Evolutionary conservation across 2,113 vertebrate genomes (phyloP), one percentile per base, ranked within the genome.

Genomic region (Dasyornis broadbenti): DNA sequence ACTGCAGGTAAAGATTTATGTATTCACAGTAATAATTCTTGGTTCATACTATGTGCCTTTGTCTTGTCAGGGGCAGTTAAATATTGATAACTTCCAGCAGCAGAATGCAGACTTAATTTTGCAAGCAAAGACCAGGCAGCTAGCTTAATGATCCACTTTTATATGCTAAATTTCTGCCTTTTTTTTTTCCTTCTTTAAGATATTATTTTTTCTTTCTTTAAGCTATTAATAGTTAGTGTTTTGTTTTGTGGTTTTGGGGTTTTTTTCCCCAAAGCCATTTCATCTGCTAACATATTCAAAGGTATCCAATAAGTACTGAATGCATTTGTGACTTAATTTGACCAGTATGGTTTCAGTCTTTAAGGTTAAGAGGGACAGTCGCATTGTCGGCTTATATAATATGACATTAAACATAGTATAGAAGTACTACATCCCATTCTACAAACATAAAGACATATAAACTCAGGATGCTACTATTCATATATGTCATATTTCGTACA

Each of bases 71-170:
- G 83, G 93, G 82, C 60, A 69, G 63, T 94, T 95, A 92, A 98
- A 97, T 96, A 96, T 91, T 96, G 92, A 93, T 97, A 96, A 95
- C 54, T 92, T 96, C 42, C 35, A 80, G 83, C 16, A 97, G 71
- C 9, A 89, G 33, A 92, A 91, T 65, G 24, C 44, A 87, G 54
- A 61, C 47, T 89, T 91, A 60, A 94, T 96, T 95, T 97, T 87
- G 45, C 71, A 71, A 28, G 20, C n/a, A 93, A 26, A 63, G 45
- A 75, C 15, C 28, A 86, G 73, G 30, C 6, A 82, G 37, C 7
- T 86, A 17, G 9, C 14, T 44, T 61, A 85, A 16, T 85, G 39
- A 94, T 89, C 3, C 8, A 49, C 49, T 86, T 94, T 79, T 50
- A 44, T 60, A 71, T 31, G 14, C 15, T 49, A 22, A 76, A 64